A percentile compares a stretch with the other conserved stretches of the same genome.
phyloP scores from a whole-genome alignment of 2,888 invertebrate species.

The Drosophila helvetica region DNA sequence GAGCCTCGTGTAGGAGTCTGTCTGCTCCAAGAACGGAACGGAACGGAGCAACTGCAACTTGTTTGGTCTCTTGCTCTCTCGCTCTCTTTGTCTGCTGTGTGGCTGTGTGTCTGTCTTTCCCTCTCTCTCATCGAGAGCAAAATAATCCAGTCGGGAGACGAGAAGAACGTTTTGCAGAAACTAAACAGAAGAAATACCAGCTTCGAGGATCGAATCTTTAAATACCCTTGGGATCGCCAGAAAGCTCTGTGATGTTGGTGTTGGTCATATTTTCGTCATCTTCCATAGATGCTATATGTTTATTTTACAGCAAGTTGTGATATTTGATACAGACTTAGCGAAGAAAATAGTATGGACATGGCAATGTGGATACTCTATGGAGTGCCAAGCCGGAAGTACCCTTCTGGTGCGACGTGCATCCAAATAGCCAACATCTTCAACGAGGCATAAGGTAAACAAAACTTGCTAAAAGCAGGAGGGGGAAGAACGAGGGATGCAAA shows the following conservation, averaged over 20 bases:
- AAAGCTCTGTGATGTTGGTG: neutral
- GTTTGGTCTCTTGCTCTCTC: conserved; percentile 46
- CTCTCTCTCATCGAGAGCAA: conserved; percentile 22
- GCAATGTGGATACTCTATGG: too few relatives aligned
- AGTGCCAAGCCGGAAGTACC: neutral
- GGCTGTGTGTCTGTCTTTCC: neutral
- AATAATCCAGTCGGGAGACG: conserved; percentile 27
- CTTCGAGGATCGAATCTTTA: neutral
- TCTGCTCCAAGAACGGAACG: conserved; percentile 40
- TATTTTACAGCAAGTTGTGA: too few relatives aligned
- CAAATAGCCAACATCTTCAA: conserved; percentile 59
- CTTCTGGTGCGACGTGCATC: neutral
- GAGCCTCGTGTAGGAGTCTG: conserved; percentile 66
- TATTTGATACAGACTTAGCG: neutral
- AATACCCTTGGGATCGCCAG: neutral
- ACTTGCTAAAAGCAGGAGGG: conserved; percentile 51
- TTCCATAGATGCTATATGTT: too few relatives aligned
- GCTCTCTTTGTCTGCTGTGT: neutral
- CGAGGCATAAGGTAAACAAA: conserved; percentile 75
- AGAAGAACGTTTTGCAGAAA: conserved; percentile 34
- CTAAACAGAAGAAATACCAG: conserved; percentile 23
- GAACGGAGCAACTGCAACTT: conserved; percentile 64
- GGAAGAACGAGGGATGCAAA: neutral
- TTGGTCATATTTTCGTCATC: neutral
- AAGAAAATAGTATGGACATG: too few relatives aligned